Conservation (phyloP, 2,113 vertebrate genomes). For the Rhadina sibilatrix region DNA sequence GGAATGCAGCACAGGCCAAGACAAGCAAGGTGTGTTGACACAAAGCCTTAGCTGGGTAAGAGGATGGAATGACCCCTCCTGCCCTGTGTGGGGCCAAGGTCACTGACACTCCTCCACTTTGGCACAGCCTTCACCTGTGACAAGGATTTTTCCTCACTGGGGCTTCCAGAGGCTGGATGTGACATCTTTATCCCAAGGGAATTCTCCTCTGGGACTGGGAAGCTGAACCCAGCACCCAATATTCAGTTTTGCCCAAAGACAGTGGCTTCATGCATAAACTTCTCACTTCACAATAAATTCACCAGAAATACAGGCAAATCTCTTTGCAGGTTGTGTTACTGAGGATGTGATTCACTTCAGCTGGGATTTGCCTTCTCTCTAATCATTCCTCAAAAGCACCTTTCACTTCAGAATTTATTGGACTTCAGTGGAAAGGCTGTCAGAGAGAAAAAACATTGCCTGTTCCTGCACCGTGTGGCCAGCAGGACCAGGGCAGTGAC, state of each 20-base stretch:
- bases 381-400: neutral
- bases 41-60: neutral
- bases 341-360: neutral
- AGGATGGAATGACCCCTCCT: neutral
- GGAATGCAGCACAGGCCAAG: neutral
- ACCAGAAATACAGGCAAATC: neutral
- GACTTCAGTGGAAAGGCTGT: neutral
- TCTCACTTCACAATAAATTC: neutral
- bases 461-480: neutral
- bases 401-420: neutral
- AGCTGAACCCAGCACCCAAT: neutral
- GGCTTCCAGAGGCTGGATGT: neutral
- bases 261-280: neutral
- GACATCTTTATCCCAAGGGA: neutral
- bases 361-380: neutral
- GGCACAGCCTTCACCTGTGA: neutral
- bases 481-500: neutral
- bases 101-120: neutral
- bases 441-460: neutral
- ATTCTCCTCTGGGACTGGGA: neutral
- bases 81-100: neutral
- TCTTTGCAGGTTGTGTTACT: neutral
- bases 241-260: neutral
- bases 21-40: constrained; percentile 1
- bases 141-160: neutral